Percentiles rank a stretch among this genome's conserved stretches.
These are phyloP conservation scores for Chirona hameri DNA, from an alignment of 2,888 invertebrate species.

Conservation along the genomic window DNA sequence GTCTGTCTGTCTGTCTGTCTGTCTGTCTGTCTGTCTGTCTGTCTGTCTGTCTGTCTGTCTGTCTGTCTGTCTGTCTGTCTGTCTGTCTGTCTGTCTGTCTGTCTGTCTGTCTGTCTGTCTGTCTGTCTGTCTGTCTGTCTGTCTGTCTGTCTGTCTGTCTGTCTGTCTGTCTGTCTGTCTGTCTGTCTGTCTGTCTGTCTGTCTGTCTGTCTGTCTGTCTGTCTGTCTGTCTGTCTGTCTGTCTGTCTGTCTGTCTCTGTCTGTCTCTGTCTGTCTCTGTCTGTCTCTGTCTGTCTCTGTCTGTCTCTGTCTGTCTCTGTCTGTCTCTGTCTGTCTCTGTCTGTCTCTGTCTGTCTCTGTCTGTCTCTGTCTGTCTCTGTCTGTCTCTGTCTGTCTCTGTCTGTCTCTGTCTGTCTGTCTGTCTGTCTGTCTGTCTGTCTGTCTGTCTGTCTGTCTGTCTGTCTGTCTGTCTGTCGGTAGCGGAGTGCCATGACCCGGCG, in stretches of 20 bases:
- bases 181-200: not conserved
- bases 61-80: too few relatives aligned
- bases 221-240: not conserved
- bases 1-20: too few relatives aligned
- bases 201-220: not conserved
- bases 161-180: not conserved
- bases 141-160: not conserved
- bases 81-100: too few relatives aligned
- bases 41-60: too few relatives aligned
- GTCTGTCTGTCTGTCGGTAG: not conserved
- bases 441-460: not conserved
- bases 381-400: not conserved
- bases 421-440: not conserved
- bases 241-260: not conserved
- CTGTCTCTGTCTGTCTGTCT: not conserved
- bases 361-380: not conserved
- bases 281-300: not conserved
- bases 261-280: not conserved
- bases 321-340: not conserved
- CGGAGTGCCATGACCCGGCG: too few relatives aligned
- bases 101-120: too few relatives aligned
- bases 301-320: not conserved
- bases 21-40: too few relatives aligned
- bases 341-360: not conserved
- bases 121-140: not conserved